A percentile compares a stretch with the other conserved stretches of the same genome.
Evolutionary conservation across 2,797 vertebrate species (phyloP).

Genomic region (Poliocrania exsul): DNA sequence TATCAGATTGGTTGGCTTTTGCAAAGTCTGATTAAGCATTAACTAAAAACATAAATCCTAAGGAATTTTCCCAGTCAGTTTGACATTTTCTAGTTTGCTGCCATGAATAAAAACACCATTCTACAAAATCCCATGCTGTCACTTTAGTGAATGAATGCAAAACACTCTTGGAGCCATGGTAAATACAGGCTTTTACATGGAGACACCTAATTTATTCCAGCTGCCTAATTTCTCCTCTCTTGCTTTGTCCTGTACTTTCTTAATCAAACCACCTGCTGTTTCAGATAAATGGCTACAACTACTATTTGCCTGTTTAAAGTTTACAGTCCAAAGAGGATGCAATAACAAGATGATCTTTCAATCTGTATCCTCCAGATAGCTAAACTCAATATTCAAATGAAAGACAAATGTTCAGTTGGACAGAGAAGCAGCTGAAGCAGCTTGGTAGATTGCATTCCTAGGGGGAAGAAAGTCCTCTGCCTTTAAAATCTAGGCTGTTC

Average conservation of each 20-base stretch:
- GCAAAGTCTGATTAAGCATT: conserved; percentile 16
- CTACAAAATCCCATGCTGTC: neutral
- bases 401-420: neutral
- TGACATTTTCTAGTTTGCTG: neutral
- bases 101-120: neutral
- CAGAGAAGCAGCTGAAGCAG: neutral
- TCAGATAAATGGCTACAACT: neutral
- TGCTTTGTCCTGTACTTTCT: neutral
- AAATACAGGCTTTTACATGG: neutral
- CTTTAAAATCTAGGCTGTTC: conserved; percentile 11
- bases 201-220: neutral
- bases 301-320: neutral
- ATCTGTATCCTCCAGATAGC: neutral
- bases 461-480: neutral
- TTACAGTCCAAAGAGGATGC: neutral
- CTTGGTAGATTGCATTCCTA: neutral
- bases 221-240: neutral
- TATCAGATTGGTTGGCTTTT: neutral
- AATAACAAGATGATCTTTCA: neutral
- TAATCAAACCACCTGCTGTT: conserved; percentile 15
- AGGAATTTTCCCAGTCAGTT: conserved; percentile 1
- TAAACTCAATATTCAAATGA: neutral
- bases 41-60: conserved; percentile 31
- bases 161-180: neutral
- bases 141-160: neutral